phyloP scores from a whole-genome alignment of 1,140 invertebrate species.

The Drosophila ambigua region DNA sequence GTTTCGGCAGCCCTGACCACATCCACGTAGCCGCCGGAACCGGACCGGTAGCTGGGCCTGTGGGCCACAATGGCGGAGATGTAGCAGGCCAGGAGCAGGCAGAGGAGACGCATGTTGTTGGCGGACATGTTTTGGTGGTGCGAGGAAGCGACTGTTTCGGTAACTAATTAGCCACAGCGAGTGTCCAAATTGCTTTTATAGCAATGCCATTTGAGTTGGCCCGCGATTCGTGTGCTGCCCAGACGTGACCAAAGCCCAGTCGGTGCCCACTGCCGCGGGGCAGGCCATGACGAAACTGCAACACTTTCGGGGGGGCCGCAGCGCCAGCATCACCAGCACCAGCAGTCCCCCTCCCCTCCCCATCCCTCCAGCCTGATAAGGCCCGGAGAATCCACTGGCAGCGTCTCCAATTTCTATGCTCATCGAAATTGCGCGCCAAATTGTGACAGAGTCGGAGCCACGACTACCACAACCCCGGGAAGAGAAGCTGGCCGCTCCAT shows the following conservation, averaged over 20 bases:
- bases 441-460: conserved; percentile 17
- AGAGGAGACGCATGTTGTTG: conserved; percentile 59
- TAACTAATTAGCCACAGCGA: conserved; percentile 76
- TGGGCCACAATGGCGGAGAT: conserved; percentile 43
- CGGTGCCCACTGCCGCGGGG: conserved; percentile 14
- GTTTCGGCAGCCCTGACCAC: conserved; percentile 50
- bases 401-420: conserved; percentile 67
- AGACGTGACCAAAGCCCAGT: conserved; percentile 73
- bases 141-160: conserved; percentile 60
- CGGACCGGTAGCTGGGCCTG: conserved; percentile 20
- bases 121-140: conserved; percentile 63
- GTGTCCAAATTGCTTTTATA: conserved; percentile 81
- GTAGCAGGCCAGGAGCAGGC: conserved; percentile 66
- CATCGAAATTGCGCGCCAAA: conserved; percentile 70
- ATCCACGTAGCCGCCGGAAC: conserved; percentile 42
- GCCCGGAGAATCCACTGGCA: conserved; percentile 17
- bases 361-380: conserved; percentile 43
- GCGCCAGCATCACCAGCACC: conserved; percentile 25
- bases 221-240: conserved; percentile 71
- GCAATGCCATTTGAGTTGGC: conserved; percentile 65
- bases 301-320: conserved; percentile 49
- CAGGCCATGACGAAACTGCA: conserved; percentile 45
- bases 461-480: conserved; percentile 2
- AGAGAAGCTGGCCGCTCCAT: conserved; percentile 48
- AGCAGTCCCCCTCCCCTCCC: conserved; percentile 4